Conservation (phyloP, 2,888 invertebrate species). For the Caprella mutica region DNA sequence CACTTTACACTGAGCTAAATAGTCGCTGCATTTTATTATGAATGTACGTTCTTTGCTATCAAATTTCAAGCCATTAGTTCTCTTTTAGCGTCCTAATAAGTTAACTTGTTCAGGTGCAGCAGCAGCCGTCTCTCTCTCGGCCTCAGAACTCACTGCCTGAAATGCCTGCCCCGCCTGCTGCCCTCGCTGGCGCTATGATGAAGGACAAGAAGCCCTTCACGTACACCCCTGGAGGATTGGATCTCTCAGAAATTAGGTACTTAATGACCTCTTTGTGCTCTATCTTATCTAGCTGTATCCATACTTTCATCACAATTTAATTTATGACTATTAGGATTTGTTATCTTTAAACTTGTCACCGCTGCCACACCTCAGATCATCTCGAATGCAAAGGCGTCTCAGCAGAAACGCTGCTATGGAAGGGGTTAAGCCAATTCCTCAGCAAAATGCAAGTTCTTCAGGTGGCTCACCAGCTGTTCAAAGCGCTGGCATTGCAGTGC, state of each 20-base stretch:
- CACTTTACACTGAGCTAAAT: constrained; percentile 3
- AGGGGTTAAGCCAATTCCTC: constrained; percentile 32
- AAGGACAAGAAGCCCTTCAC: constrained; percentile 94
- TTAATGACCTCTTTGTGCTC: no score
- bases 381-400: constrained; percentile 34
- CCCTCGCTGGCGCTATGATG: constrained; percentile 83
- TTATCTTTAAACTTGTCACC: no score
- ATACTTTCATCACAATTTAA: no score
- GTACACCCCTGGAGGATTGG: constrained; percentile 87
- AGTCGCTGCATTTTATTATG: background rate
- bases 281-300: no score
- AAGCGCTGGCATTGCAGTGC: constrained; percentile 18
- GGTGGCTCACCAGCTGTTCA: constrained; percentile 14
- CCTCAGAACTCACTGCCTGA: no score
- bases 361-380: constrained; percentile 26
- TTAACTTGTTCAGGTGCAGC: constrained; percentile 7
- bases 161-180: constrained; percentile 52
- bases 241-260: constrained; percentile 73
- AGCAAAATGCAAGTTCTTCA: constrained; percentile 16
- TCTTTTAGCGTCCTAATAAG: background rate
- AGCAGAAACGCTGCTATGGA: constrained; percentile 31
- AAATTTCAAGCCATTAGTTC: background rate
- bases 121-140: background rate
- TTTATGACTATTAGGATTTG: no score
- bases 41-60: constrained; percentile 9